Evolutionary conservation across 2,888 invertebrate species (phyloP), one percentile per base, ranked within the genome.

Genomic region (Watsonalla cultraria): DNA sequence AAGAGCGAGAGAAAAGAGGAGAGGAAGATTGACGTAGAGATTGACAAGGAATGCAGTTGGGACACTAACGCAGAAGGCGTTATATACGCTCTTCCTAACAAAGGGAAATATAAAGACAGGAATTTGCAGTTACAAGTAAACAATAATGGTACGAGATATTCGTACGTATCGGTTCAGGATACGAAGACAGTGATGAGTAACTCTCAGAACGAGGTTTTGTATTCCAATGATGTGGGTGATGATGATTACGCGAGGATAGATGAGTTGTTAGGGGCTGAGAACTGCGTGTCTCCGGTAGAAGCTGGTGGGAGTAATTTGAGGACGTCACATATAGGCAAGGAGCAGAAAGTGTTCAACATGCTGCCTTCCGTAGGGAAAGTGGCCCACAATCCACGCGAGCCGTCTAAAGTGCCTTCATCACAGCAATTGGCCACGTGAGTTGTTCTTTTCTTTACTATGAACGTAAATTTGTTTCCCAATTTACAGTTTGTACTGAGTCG

Each of bases 1-100:
- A 82, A 80, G 52, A 66, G 72, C 5, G 84, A 83, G 13, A 67
- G 71, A n/a, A 70, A 68, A 53, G 77, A 78, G 0, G 78, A 76
- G 45, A 86, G 87, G 52, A 81, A 80, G 0, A 88, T 87, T 2
- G 91, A 92, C 52, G 84, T 82, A 0, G 91, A 90, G 58, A 91
- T 91, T 14, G 92, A 93, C 39, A 92, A 92, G 47, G 92, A 93
- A 67, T 92, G 92, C 56, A 91, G 91, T 64, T 93, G 93, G 78
- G 93, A 92, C 24, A 93, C 90, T 0, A 90, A 91, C 56, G 90
- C 91, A 0, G 91, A 91, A 64, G 91, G 91, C 0, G 91, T 91
- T 0, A 91, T 91, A 11, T 91, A 91, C 64, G 91, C 91, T 7
- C 68, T 91, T 45, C 91, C 91, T 0, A 91, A 91, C 56, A 91